Percentiles rank a stretch among this genome's conserved stretches.
Evolutionary conservation across 2,888 invertebrate species (phyloP).

Genomic region (Ctena decussata): DNA sequence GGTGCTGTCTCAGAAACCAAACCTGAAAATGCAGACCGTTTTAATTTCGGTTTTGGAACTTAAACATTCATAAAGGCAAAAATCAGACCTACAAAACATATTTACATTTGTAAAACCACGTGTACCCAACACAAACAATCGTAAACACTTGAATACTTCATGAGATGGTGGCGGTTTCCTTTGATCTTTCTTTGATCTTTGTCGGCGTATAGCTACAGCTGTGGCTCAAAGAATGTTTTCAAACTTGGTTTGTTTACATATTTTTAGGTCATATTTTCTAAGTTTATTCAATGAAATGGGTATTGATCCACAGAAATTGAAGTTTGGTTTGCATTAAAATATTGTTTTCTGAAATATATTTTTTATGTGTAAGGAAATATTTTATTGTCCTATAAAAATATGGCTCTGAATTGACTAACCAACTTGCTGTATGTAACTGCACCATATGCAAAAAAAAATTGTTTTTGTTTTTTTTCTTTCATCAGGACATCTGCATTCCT

Average conservation of each 20-base stretch:
- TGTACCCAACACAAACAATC: neutral
- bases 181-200: conserved; percentile 15
- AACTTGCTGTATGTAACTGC: no score
- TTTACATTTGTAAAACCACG: neutral
- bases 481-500: no score
- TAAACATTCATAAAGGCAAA: neutral
- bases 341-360: no score
- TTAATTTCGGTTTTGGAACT: neutral
- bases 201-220: conserved; percentile 5
- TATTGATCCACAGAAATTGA: no score
- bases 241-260: neutral
- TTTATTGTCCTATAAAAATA: no score
- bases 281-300: neutral
- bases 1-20: neutral
- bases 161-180: neutral
- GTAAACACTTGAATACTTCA: neutral
- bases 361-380: no score
- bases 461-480: no score
- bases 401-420: no score
- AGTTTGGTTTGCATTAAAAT: no score
- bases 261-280: neutral
- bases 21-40: neutral
- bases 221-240: neutral
- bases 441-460: no score
- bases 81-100: neutral